Conservation (phyloP, 2,113 vertebrate genomes). For the Leptocoma aspasia region DNA sequence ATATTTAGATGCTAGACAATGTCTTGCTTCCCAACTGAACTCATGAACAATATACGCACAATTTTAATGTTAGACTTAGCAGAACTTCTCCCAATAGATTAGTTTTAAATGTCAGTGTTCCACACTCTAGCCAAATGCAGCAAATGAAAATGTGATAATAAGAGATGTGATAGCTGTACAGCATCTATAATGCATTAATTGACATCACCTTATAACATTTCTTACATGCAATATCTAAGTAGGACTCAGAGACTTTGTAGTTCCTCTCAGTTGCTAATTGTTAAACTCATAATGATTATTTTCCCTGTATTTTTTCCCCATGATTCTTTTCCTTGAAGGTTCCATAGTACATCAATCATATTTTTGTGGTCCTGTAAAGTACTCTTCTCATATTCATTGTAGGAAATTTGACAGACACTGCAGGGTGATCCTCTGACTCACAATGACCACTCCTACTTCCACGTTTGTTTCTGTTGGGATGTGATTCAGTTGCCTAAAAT, state of each 20-base stretch:
- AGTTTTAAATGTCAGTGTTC: slow-evolving; percentile 37
- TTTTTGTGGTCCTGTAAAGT: neutral
- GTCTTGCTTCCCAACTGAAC: neutral
- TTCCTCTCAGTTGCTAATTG: neutral
- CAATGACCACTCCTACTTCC: neutral
- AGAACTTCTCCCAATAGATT: neutral
- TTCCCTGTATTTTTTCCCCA: neutral
- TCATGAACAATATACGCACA: neutral
- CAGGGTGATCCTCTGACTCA: neutral
- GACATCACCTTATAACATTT: neutral
- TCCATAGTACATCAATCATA: neutral
- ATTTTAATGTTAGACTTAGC: slow-evolving; percentile 37
- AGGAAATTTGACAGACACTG: neutral
- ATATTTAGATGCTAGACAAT: slow-evolving; percentile 28
- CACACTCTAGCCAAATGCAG: neutral
- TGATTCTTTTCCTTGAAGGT: neutral
- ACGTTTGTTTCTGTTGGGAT: neutral
- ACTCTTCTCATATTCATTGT: neutral
- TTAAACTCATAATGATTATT: neutral
- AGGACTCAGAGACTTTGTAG: neutral
- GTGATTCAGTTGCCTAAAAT: neutral
- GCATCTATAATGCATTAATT: slow-evolving; percentile 44
- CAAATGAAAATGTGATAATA: slow-evolving; percentile 28
- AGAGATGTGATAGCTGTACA: slow-evolving; percentile 2
- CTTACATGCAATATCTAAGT: neutral